Base-by-base conservation (phyloP, 2,888 invertebrate species). In the Morpho helenor region DNA sequence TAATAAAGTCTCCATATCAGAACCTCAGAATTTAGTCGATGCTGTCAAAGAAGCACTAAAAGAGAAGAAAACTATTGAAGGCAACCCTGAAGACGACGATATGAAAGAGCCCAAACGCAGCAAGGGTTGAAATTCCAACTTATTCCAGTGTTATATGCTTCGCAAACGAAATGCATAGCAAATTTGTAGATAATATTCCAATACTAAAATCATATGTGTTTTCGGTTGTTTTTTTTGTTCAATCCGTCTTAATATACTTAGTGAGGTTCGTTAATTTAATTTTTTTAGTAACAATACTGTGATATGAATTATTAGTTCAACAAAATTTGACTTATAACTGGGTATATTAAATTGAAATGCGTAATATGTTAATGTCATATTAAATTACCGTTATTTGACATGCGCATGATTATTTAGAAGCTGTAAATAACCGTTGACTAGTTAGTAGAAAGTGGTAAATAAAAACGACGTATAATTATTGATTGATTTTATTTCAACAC, bases 21-120 rank as follows among this genome's bases (percentile, higher is more conserved):
- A 93, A 67, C 92, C 93, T 7, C 82, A 92, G 49, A 84, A 92
- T 61, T 72, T 94, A 67, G 89, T 94, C 67, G 91, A 94, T 64
- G 91, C 93, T 7, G 91, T 95, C 62, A 92, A 92, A 68, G 87
- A 91, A 74, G 94, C 93, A 22, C 77, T 94, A 60, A 87, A 81
- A 70, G 88, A 91, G 66, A 90, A 91, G 83, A 87, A 89, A 65
- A 71, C 82, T 46, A 72, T 83, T 22, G 76, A 77, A 46, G 74
- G 75, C 1, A 57, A 67, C 7, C 52, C 77, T 0, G 84, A 85
- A 16, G 84, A 83, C 7, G 83, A 84, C 44, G 76, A 70, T n/a
- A 58, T 85, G 41, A 85, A 87, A 65, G 76, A 89, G 73, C 76
- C 88, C 42, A 87, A 87, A 63, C 72, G 90, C 59, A 88, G 80